A percentile compares a stretch with the other conserved stretches of the same genome.
These are phyloP conservation scores for Patagioenas fasciata DNA, from an alignment of 2,113 vertebrate genomes.

Conservation along the genomic window DNA sequence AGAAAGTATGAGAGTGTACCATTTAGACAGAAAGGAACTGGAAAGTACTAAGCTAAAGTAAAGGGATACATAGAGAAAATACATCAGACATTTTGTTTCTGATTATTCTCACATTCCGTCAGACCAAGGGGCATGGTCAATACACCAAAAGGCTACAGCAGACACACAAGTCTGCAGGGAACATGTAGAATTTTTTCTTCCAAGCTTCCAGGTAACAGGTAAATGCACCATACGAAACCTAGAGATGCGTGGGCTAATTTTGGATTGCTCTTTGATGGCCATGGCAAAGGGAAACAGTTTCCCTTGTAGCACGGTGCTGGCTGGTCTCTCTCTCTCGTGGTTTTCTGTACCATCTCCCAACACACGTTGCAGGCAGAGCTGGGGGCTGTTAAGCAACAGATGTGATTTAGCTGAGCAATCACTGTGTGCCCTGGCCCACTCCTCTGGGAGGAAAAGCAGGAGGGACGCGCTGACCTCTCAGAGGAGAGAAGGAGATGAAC, in stretches of 20 bases:
- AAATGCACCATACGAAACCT: not conserved
- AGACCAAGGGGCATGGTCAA: accelerated
- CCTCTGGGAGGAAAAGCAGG: not conserved
- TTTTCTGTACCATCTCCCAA: accelerated
- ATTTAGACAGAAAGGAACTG: not conserved
- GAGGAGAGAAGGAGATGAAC: not conserved
- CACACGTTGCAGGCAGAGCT: not conserved
- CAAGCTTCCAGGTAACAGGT: not conserved
- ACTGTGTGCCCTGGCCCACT: not conserved
- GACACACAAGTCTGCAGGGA: not conserved
- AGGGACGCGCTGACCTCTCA: not conserved
- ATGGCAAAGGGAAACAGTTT: not conserved
- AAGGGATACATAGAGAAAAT: not conserved
- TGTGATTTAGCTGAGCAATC: accelerated
- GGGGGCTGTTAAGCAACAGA: not conserved
- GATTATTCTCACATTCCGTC: not conserved
- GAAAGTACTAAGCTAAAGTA: not conserved
- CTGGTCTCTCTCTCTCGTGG: accelerated
- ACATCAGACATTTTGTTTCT: not conserved
- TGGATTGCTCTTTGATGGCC: not conserved
- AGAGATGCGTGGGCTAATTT: not conserved
- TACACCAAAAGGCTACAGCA: not conserved
- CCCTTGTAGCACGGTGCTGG: not conserved
- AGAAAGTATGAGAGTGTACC: not conserved
- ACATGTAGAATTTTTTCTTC: not conserved